Percentiles rank a stretch among this genome's conserved stretches.
phyloP scores from a whole-genome alignment of 2,113 vertebrate species.

The Ivindomyrus marchei region DNA sequence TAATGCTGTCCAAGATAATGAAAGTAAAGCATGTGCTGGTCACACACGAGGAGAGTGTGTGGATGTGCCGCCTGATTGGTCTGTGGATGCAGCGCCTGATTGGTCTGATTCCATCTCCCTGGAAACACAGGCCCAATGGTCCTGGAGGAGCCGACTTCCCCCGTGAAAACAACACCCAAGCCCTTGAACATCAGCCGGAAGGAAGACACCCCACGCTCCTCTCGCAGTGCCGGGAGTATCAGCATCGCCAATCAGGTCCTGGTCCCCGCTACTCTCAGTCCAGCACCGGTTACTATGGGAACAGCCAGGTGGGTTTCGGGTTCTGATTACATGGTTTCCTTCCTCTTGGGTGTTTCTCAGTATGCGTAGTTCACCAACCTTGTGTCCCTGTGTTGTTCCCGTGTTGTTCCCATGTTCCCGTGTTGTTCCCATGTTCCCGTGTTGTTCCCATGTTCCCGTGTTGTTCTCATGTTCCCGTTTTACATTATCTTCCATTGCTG shows the following conservation, averaged over 20 bases:
- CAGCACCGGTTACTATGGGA: background rate
- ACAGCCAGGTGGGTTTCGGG: background rate
- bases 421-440: background rate
- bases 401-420: background rate
- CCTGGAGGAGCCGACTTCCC: background rate
- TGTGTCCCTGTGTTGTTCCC: background rate
- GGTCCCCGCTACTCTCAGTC: background rate
- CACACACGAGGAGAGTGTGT: background rate
- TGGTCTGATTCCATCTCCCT: background rate
- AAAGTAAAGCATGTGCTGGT: background rate
- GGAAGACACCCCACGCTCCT: constrained; percentile 12
- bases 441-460: background rate
- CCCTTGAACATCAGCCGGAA: constrained; percentile 16
- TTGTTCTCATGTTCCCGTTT: background rate
- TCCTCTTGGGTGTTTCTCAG: background rate
- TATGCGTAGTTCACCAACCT: background rate
- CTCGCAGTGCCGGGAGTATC: constrained; percentile 31
- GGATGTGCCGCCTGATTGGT: background rate
- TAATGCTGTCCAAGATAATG: no score
- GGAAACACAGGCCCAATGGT: constrained; percentile 11
- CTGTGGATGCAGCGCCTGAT: background rate
- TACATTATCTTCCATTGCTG: background rate
- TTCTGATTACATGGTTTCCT: background rate
- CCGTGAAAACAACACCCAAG: background rate
- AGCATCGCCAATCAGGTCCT: constrained; percentile 24